Percentiles rank a stretch among this genome's conserved stretches.
These are phyloP conservation scores for Eulithis prunata DNA, from an alignment of 2,888 invertebrate genomes.

Conservation along the genomic window DNA sequence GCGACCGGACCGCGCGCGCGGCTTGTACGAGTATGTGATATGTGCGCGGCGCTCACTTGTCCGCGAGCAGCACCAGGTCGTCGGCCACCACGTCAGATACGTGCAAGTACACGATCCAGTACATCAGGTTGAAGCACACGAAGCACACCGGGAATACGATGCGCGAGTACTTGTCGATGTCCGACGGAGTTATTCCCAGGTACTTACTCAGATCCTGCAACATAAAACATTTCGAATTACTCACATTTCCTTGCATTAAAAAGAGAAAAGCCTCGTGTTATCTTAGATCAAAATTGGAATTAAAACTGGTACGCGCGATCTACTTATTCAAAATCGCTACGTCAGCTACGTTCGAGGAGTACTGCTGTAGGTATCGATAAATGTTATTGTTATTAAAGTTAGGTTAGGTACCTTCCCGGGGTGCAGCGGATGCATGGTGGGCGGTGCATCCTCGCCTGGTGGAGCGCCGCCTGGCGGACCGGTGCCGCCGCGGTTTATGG, in stretches of 20 bases:
- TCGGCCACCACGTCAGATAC: slow-evolving; percentile 96
- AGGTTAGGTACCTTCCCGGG: slow-evolving; percentile 87
- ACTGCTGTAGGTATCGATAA: too few species aligned
- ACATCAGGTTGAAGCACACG: slow-evolving; percentile 98
- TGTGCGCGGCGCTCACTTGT: slow-evolving; percentile 45
- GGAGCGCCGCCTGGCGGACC: slow-evolving; percentile 67
- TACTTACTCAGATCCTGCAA: slow-evolving; percentile 91
- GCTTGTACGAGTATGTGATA: neutral
- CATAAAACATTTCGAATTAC: too few species aligned
- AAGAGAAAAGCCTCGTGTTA: too few species aligned
- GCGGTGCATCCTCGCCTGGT: slow-evolving; percentile 81
- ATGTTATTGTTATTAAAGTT: neutral
- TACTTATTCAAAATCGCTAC: too few species aligned
- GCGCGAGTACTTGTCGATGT: slow-evolving; percentile 98
- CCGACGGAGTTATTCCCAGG: slow-evolving; percentile 95
- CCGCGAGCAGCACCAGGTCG: slow-evolving; percentile 91
- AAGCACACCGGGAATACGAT: slow-evolving; percentile 98
- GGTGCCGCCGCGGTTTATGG: slow-evolving; percentile 88
- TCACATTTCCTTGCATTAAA: too few species aligned
- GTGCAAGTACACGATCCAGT: slow-evolving; percentile 97
- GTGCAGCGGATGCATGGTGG: slow-evolving; percentile 89
- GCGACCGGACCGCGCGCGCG: slow-evolving; percentile 1
- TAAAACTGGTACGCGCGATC: neutral
- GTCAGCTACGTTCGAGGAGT: too few species aligned
- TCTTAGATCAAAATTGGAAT: neutral